phyloP scores from a whole-genome alignment of 1,140 invertebrate species.

The Euwallacea similis region DNA sequence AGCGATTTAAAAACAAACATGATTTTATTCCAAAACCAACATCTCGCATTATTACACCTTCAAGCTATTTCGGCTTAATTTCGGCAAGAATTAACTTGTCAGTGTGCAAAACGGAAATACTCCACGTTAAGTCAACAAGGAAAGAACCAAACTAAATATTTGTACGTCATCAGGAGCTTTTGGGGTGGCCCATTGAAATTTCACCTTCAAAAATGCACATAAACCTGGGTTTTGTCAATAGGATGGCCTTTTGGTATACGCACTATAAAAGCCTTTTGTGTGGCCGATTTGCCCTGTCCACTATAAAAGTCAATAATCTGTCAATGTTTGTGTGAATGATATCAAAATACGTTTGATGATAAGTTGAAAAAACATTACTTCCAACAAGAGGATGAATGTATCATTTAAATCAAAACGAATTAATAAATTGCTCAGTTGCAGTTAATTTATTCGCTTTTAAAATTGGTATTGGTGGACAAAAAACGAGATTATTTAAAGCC shows the following conservation, averaged over 20 bases:
- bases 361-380: no score
- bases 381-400: no score
- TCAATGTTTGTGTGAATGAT: background rate
- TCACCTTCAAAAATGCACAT: background rate
- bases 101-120: constrained; percentile 9
- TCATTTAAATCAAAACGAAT: no score
- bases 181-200: constrained; percentile 20
- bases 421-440: no score
- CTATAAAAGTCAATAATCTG: constrained; percentile 10
- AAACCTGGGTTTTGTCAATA: constrained; percentile 7
- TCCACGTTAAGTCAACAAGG: constrained; percentile 7
- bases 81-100: constrained; percentile 15
- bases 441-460: no score
- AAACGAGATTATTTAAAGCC: no score
- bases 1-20: no score
- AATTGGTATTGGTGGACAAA: no score
- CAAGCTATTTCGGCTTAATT: no score
- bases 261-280: constrained; percentile 8
- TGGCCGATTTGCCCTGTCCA: constrained; percentile 14
- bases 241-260: background rate
- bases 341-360: no score
- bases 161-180: constrained; percentile 4
- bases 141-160: constrained; percentile 16
- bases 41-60: background rate
- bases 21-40: no score